Evolutionary conservation across 2,797 vertebrate genomes (phyloP).

Genomic region (Manis pentadactyla): DNA sequence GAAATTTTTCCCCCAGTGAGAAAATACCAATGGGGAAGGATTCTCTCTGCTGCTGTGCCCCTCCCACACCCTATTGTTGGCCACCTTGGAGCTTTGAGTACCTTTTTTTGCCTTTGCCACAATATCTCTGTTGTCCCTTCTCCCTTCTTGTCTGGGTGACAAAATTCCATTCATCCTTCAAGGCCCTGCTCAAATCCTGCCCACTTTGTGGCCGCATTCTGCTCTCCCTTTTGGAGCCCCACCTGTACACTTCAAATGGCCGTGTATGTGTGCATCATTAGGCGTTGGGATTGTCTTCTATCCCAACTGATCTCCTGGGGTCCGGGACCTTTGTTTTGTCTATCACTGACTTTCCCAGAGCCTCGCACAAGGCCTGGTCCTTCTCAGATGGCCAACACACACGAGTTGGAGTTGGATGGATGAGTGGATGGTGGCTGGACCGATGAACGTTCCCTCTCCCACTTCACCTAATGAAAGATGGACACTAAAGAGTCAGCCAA

Average conservation of each 20-base stretch:
- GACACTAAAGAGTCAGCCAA: background rate
- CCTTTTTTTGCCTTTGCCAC: background rate
- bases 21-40: background rate
- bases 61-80: background rate
- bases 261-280: rapidly evolving
- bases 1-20: background rate
- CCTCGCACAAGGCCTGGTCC: background rate
- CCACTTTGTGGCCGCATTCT: background rate
- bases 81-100: background rate
- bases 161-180: background rate
- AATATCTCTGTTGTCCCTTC: background rate
- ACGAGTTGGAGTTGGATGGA: background rate
- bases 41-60: background rate
- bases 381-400: background rate
- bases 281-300: background rate
- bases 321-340: background rate
- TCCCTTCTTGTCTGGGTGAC: background rate
- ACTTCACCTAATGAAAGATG: background rate
- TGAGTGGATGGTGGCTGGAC: background rate
- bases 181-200: background rate
- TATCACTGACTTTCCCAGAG: background rate
- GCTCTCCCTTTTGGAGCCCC: background rate
- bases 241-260: background rate
- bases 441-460: background rate
- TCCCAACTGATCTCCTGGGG: background rate